Base-by-base conservation (phyloP, 1,140 invertebrate species). In the Tetramorium simillimum region DNA sequence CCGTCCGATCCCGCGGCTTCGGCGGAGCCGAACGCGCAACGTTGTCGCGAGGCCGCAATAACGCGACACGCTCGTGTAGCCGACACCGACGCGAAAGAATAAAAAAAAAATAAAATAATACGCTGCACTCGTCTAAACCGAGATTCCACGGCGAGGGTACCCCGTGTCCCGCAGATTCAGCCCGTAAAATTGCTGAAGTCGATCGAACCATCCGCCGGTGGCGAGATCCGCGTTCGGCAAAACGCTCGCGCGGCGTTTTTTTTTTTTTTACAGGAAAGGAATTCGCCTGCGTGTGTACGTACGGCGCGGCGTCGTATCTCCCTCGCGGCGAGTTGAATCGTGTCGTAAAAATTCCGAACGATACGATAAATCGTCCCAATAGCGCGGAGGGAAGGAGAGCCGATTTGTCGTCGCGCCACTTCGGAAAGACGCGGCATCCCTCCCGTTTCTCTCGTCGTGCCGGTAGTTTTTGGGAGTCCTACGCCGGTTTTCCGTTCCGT, bases 181-280 rank as follows among this genome's bases (percentile, higher is more conserved):
- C 49, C 10, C 21, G 37, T 43, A 58, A 81, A 33, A 81, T 73
- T 62, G 69, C 80, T 60, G 80, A 82, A 60, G 14, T 73, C 37
- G 18, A 73, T 84, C 14, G 21, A 84, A 43, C 49, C 33, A 33
- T 33, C 33, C 33, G 49, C 18, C 49, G 7, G 37, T 5, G 40
- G 24, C 12, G 40, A 43, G 53, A 18, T 37, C 12, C 51, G 21
- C 37, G 49, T 28, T 60, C n/a, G n/a, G 3, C 3, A 60, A 58
- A 56, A 18, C 33, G 80, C 80, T 82, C 60, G 58, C 53, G 67
- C 80, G 53, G 70, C 69, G 33, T 33, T 33, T 58, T 33, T 84
- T 53, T 28, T 28, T 28, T 28, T 28, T 28, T 28, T 33, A 2
- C 12, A 14, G 53, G n/a, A 46, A 28, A 46, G 80, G 80, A 84